Base-by-base conservation (phyloP, 1,140 invertebrate species). In the Nasonia giraulti region DNA sequence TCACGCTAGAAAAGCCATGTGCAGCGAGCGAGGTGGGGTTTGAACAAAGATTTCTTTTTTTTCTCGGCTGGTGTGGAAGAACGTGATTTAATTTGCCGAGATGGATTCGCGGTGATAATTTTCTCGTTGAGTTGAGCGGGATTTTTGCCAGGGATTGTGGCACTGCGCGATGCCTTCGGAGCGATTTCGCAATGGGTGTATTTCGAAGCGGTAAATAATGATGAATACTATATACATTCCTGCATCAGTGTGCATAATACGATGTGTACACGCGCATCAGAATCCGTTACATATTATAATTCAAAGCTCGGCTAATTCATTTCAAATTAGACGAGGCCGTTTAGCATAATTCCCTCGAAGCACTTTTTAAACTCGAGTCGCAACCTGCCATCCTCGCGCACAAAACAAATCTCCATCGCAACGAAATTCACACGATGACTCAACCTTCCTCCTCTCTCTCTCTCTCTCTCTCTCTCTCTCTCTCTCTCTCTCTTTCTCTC, bases 1-100 rank as follows among this genome's bases (percentile, higher is more conserved):
- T 86, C 82, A 86, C 80, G 86, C 79, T 82, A 66, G 85, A 37
- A 74, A 81, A 78, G 84, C 47, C n/a, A 50, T 50, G 55, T 17
- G 50, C 27, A 44, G 80, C 0, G 31, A 31, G 31, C 27, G 55
- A 62, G 55, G 5, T 62, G 5, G 12, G 55, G 20, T 62, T 14
- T 27, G 55, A 17, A 62, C 55, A 62, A 62, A 62, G 55, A 62
- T 1, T 62, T 3, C 20, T 27, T 27, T 27, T 27, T 27, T 27
- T 27, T 27, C 27, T 27, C 27, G 27, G 27, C 12, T 14, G 17
- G 23, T 11, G 7, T 73, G 33, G 33, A 37, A 37, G 17, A 73
- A 5, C 33, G 27, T 73, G 27, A 73, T 37, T 73, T 73, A 37
- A 73, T 73, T 73, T 31, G 27, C 2, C 33, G 11, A 73, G 69